These are phyloP conservation scores for Gephyroberyx darwinii DNA, from an alignment of 2,797 vertebrate species.

Conservation along the genomic window DNA sequence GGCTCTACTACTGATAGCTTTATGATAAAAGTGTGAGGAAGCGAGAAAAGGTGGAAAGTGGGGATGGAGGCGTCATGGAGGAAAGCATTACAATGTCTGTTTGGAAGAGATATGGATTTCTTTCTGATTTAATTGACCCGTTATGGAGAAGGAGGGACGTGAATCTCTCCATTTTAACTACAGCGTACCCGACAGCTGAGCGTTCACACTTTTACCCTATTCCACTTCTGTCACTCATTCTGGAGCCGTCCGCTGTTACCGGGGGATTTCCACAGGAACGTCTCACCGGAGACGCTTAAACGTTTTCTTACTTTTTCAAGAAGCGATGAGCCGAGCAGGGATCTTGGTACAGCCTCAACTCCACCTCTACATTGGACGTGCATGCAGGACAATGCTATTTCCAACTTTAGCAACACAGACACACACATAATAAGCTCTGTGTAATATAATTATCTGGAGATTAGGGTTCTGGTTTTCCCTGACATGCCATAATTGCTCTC, in stretches of 20 bases:
- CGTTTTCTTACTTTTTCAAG: neutral
- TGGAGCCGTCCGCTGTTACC: too few relatives aligned
- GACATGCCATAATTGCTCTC: slow-evolving; percentile 36
- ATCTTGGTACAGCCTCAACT: neutral
- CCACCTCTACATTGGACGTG: neutral
- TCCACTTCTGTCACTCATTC: slow-evolving; percentile 21
- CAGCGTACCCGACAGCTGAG: slow-evolving; percentile 16
- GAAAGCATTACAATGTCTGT: neutral
- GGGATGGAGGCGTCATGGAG: neutral
- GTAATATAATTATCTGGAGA: slow-evolving; percentile 34
- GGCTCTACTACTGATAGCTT: neutral
- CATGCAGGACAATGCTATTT: slow-evolving; percentile 1
- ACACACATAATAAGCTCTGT: slow-evolving; percentile 4
- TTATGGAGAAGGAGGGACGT: slow-evolving; percentile 17
- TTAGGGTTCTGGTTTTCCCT: slow-evolving; percentile 30
- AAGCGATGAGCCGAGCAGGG: neutral
- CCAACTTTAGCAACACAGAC: slow-evolving; percentile 7
- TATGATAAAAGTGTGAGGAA: neutral
- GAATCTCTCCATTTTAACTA: slow-evolving; percentile 28
- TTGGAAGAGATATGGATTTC: slow-evolving; percentile 7
- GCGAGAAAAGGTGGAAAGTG: neutral
- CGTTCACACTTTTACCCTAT: neutral
- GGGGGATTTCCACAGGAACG: too few relatives aligned
- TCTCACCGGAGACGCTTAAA: neutral
- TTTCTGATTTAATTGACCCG: slow-evolving; percentile 20